phyloP scores from a whole-genome alignment of 2,113 vertebrate species.

The Plecotus auritus region DNA sequence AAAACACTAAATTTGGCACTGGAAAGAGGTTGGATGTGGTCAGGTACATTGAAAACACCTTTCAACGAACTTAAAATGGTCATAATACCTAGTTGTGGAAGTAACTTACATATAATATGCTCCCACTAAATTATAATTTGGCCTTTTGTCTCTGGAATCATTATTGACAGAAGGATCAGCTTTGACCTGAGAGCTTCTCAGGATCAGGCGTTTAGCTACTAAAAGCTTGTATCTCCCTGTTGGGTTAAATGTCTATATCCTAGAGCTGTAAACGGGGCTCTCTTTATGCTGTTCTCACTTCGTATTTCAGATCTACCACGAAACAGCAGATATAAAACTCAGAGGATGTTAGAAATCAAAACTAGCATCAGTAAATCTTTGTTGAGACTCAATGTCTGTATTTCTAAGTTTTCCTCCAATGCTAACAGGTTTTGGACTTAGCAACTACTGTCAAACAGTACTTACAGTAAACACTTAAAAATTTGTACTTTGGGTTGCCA shows the following conservation, averaged over 20 bases:
- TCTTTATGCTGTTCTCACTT: not conserved
- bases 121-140: not conserved
- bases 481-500: slow-evolving; percentile 65
- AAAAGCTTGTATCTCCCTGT: not conserved
- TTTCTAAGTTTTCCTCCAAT: not conserved
- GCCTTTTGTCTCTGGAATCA: not conserved
- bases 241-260: not conserved
- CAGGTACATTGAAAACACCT: not conserved
- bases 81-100: not conserved
- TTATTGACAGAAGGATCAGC: not conserved
- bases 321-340: not conserved
- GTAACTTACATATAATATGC: not conserved
- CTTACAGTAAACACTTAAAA: slow-evolving; percentile 74
- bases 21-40: not conserved
- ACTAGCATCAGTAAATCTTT: not conserved
- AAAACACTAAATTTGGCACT: not conserved
- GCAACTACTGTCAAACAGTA: slow-evolving; percentile 30
- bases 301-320: not conserved
- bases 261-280: not conserved
- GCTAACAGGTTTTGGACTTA: slow-evolving; percentile 25
- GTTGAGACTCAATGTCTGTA: not conserved
- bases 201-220: not conserved
- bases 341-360: not conserved
- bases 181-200: not conserved
- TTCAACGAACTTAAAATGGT: not conserved